Conservation (phyloP, 2,888 invertebrate species). For the Agrochola lota region DNA sequence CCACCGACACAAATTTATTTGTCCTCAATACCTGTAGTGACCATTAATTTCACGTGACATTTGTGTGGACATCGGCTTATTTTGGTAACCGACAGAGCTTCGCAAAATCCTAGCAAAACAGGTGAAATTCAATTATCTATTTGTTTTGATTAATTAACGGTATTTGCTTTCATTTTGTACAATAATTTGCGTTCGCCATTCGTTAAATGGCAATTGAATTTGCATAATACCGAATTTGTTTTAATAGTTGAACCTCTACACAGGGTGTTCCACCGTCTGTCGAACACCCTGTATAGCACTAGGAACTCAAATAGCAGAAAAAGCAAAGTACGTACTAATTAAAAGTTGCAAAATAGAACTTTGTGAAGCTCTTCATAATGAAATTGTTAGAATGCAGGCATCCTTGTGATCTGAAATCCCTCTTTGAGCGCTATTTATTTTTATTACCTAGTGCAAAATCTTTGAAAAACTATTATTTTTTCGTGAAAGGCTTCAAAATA, state of each 20-base stretch:
- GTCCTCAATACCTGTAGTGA: slow-evolving; percentile 10
- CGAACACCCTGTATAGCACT: too few relatives aligned
- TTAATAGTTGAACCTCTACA: not conserved
- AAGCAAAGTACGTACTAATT: not conserved
- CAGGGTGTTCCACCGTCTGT: too few relatives aligned
- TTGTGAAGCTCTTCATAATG: not conserved
- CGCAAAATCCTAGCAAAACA: slow-evolving; percentile 39
- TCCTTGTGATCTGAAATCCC: not conserved
- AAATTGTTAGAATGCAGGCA: not conserved
- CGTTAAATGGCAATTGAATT: slow-evolving; percentile 7
- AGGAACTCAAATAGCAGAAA: not conserved
- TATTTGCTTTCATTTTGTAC: slow-evolving; percentile 57
- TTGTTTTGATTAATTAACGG: slow-evolving; percentile 58
- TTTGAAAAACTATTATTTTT: not conserved
- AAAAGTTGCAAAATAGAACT: not conserved
- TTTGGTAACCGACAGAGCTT: slow-evolving; percentile 41
- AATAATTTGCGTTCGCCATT: slow-evolving; percentile 12
- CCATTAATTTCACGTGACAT: slow-evolving; percentile 22
- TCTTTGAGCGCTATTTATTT: not conserved
- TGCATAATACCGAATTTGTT: not conserved
- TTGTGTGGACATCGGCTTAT: slow-evolving; percentile 46
- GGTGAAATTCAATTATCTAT: slow-evolving; percentile 46
- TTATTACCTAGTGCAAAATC: not conserved
- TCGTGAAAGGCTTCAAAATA: not conserved
- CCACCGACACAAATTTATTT: not conserved